Percentiles rank a stretch among this genome's conserved stretches.
These are phyloP conservation scores for Rhopalosiphum padi DNA, from an alignment of 1,140 invertebrate genomes.

Conservation along the genomic window DNA sequence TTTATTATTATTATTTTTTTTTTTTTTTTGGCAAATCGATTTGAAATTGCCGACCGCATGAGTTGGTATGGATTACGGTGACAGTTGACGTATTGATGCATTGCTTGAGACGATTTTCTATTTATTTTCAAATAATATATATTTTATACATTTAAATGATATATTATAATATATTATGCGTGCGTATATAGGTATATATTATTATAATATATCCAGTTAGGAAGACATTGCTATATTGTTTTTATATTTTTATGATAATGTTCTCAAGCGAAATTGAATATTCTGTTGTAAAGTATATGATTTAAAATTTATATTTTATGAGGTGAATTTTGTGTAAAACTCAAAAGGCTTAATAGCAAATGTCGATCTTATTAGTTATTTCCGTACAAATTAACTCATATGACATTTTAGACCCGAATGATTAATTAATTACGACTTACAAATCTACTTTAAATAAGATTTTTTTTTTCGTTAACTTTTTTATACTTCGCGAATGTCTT, in stretches of 20 bases:
- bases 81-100: not conserved
- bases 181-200: not conserved
- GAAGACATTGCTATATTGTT: not conserved
- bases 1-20: not conserved
- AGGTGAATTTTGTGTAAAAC: not conserved
- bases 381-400: not conserved
- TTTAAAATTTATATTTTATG: not conserved
- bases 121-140: not conserved
- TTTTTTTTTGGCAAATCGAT: constrained; percentile 3
- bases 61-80: not conserved
- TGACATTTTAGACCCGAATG: not conserved
- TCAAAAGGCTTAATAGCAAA: not conserved
- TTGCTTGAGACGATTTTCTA: not conserved
- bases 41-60: not conserved
- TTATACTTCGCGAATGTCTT: not conserved
- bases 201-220: not conserved
- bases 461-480: not conserved
- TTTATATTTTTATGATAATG: not conserved
- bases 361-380: not conserved
- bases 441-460: not conserved
- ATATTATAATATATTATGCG: not conserved
- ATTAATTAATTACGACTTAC: not conserved
- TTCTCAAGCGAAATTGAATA: not conserved
- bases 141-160: not conserved
- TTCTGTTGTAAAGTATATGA: not conserved